Conservation (phyloP, 2,113 vertebrate species). For the Sisor rabdophorus region DNA sequence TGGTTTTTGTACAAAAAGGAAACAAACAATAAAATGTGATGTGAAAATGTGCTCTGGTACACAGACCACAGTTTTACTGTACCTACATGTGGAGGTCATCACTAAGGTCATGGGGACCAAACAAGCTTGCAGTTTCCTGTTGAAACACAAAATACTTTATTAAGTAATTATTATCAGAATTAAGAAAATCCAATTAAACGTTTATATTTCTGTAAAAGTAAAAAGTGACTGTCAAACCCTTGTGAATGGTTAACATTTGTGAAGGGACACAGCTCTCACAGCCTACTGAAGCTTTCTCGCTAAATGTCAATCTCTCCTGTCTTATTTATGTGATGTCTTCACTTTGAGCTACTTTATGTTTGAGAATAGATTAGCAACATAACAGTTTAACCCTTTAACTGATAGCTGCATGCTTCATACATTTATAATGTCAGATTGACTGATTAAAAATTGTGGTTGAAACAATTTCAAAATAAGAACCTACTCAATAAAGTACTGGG, state of each 20-base stretch:
- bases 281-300: not conserved
- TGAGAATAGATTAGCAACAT: not conserved
- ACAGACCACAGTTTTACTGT: not conserved
- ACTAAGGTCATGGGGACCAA: conserved; percentile 33
- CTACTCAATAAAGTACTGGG: not conserved
- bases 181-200: not conserved
- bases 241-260: not conserved
- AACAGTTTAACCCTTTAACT: conserved; percentile 4
- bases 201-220: not conserved
- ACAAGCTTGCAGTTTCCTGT: conserved; percentile 53
- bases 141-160: conserved; percentile 38
- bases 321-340: not conserved
- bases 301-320: conserved; percentile 9
- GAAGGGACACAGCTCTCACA: not conserved
- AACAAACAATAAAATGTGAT: not conserved
- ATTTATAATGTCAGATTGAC: not conserved
- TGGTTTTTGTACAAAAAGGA: not conserved
- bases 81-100: conserved; percentile 70
- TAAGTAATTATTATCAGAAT: not conserved
- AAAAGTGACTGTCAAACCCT: not conserved
- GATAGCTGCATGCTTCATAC: not conserved
- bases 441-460: not conserved
- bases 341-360: conserved; percentile 2
- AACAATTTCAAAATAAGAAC: not conserved
- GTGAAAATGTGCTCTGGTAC: not conserved